Evolutionary conservation across 2,888 invertebrate genomes (phyloP), one percentile per base, ranked within the genome.

Genomic region (Rotaria socialis): DNA sequence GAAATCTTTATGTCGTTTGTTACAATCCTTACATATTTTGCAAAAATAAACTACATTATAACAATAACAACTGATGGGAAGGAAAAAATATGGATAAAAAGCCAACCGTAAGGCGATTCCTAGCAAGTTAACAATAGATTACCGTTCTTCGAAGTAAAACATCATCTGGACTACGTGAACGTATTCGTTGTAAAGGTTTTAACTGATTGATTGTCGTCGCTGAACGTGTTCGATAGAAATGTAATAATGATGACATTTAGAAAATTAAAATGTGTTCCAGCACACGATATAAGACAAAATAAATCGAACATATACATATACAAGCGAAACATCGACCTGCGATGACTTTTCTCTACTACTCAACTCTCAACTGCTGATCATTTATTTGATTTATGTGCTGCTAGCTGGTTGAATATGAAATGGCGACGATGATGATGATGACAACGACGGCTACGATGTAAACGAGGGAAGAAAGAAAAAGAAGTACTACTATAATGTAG

Each of bases 201-300:
- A 75, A 47, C 47, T 75, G 75, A 75, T 75, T 75, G 41, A 75
- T 75, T 6, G 75, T 41, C 22, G 47, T 75, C 16, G 75, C 75
- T 47, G 75, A 75, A 43, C 75, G 41, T 43, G 75, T 43, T 24
- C 75, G 75, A 75, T 75, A 75, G 22, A 75, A 75, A 67, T 27
- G 67, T 14, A 67, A 10, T n/a, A 67, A 16, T 27, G 67, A 67
- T 27, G 67, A 67, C 67, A 67, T 67, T 16, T 14, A 10, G 11
- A 67, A 8, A 11, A 16, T 7, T 67, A 16, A 14, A 35, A 67
- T 16, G 67, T 67, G 67, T 67, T 35, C 67, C 67, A 67, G 67
- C 67, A 67, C 67, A 67, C 67, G n/a, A 35, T 67, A 67, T 35
- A 14, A 35, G 67, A 67, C 14, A 67, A 16, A 67, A 67, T n/a